A percentile compares a stretch with the other conserved stretches of the same genome.
Evolutionary conservation across 1,140 invertebrate species (phyloP).

Genomic region (Adoxophyes honmai): DNA sequence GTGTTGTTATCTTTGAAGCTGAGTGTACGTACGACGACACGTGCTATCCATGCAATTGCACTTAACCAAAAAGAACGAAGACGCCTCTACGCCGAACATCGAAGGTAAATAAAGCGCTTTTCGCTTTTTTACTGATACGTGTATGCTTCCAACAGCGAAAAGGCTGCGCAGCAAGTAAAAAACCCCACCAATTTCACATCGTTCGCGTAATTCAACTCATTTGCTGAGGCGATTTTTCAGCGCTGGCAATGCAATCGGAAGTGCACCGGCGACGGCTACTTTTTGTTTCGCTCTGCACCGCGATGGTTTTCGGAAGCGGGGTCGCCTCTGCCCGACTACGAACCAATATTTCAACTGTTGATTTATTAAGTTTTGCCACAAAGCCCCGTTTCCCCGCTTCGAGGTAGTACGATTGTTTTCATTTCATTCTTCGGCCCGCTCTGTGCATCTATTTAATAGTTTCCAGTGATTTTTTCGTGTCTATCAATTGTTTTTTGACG

Average conservation of each 20-base stretch:
- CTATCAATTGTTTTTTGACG: too few species aligned
- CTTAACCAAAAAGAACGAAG: too few species aligned
- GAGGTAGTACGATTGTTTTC: too few species aligned
- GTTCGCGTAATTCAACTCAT: constrained; percentile 53
- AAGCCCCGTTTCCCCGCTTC: neutral
- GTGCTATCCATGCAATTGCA: too few species aligned
- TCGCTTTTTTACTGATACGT: too few species aligned
- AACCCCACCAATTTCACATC: constrained; percentile 21
- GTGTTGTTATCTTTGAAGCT: too few species aligned
- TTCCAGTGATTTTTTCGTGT: too few species aligned
- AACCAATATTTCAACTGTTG: constrained; percentile 62
- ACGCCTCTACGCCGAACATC: too few species aligned
- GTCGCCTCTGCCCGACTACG: constrained; percentile 53
- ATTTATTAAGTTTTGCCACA: constrained; percentile 43
- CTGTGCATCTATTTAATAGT: too few species aligned
- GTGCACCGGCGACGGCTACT: constrained; percentile 57
- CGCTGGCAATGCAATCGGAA: constrained; percentile 69
- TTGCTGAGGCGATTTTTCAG: constrained; percentile 67
- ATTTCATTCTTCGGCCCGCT: too few species aligned
- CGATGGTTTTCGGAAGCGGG: constrained; percentile 69
- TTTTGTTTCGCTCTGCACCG: constrained; percentile 55
- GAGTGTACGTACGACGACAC: too few species aligned
- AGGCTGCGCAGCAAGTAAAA: constrained; percentile 25
- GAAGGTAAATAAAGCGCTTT: too few species aligned
- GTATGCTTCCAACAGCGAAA: neutral